These are phyloP conservation scores for Triplophysa siluroides DNA, from an alignment of 2,113 vertebrate genomes.

Conservation along the genomic window DNA sequence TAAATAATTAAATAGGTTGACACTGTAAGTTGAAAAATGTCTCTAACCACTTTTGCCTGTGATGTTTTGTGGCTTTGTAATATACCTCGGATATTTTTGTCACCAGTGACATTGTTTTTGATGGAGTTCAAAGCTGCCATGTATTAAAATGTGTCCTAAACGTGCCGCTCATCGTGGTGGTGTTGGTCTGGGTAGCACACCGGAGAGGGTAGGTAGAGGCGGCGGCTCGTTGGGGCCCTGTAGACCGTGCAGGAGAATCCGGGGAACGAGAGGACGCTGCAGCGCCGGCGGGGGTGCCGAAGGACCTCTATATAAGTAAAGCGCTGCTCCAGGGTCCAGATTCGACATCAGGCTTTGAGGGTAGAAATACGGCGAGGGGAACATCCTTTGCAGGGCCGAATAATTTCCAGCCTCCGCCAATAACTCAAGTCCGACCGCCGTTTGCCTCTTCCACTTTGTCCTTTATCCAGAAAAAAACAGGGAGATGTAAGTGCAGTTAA, in stretches of 20 bases:
- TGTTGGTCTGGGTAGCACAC: slow-evolving; percentile 84
- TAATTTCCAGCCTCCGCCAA: slow-evolving; percentile 96
- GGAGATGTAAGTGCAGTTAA: slow-evolving; percentile 16
- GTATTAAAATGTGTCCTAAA: slow-evolving; percentile 31
- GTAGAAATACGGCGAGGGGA: slow-evolving; percentile 97
- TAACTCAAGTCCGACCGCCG: slow-evolving; percentile 93
- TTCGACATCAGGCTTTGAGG: slow-evolving; percentile 94
- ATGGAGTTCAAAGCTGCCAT: slow-evolving; percentile 60
- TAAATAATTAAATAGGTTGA: slow-evolving; percentile 74
- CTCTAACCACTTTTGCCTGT: slow-evolving; percentile 47
- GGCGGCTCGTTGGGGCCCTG: slow-evolving; percentile 88
- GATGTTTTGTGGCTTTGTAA: slow-evolving; percentile 51
- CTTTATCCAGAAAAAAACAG: slow-evolving; percentile 56
- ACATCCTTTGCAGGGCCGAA: slow-evolving; percentile 95
- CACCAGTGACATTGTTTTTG: slow-evolving; percentile 43
- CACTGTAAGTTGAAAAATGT: slow-evolving; percentile 47
- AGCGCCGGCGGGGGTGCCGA: slow-evolving; percentile 89
- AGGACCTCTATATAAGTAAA: slow-evolving; percentile 93
- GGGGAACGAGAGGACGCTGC: slow-evolving; percentile 91
- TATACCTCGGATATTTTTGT: slow-evolving; percentile 50
- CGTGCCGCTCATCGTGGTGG: slow-evolving; percentile 87
- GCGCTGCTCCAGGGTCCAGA: slow-evolving; percentile 91
- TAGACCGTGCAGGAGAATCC: slow-evolving; percentile 94
- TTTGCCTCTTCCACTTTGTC: slow-evolving; percentile 98
- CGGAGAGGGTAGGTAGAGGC: slow-evolving; percentile 86